Base-by-base conservation (phyloP, 2,113 vertebrate species). In the Propithecus coquereli region DNA sequence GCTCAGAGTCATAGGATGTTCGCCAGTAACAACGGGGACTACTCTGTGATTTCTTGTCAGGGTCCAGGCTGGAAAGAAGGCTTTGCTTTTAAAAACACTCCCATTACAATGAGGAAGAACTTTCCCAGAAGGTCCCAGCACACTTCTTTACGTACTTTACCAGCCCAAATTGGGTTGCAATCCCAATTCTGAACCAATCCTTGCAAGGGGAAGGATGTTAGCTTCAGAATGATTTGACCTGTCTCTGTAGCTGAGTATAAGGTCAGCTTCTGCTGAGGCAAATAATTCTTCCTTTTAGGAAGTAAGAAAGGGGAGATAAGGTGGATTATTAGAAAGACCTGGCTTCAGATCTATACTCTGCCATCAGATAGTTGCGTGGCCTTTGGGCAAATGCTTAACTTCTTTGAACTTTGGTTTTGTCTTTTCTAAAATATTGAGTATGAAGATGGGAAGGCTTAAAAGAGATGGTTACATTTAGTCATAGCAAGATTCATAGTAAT, bases 321-420 rank as follows among this genome's bases (percentile, higher is more conserved):
- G n/a, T 34, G 13, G 9, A 17, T 14, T 37, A 52, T 71, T 37
- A 87, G 16, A 57, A 93, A 92, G 47, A 57, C 16, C 22, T 43
- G 25, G 18, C n/a, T 95, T 93, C 70, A 76, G 71, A 87, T 97
- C 22, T 71, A 17, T 17, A 13, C 96, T 96, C 65, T 91, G 70
- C 40, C 84, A 4, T 5, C 37, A 71, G 63, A 20, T 87, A 52
- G 11, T 22, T 94, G 73, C 59, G 18, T 65, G 84, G 32, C 47
- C n/a, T 90, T 73, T 59, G 70, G 16, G 61, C 1, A 79, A 93
- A 80, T 54, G 4, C 6, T 32, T 88, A 70, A 57, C 30, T 59
- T 80, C n/a, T 94, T 77, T 90, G 32, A 90, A 89, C 5, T 43
- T 88, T 17, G 11, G 12, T 93, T 63, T 65, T 87, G 11, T 32